phyloP scores from a whole-genome alignment of 2,888 invertebrate genomes.

The Cetonia aurata region DNA sequence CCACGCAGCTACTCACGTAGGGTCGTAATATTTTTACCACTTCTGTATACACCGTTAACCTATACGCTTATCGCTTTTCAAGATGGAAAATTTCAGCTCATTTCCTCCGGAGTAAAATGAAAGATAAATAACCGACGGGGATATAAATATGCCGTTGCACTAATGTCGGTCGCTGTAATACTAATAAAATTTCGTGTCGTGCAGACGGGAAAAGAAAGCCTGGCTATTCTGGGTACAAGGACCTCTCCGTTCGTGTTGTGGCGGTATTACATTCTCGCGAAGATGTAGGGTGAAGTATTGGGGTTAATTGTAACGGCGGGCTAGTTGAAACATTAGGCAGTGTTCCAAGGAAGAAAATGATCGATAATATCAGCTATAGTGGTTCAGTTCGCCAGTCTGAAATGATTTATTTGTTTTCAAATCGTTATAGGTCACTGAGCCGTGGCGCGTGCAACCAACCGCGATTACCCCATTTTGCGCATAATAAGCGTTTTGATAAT shows the following conservation, averaged over 20 bases:
- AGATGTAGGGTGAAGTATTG: not conserved
- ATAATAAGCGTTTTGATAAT: too few relatives aligned
- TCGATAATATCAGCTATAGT: slow-evolving; percentile 3
- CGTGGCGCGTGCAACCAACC: too few relatives aligned
- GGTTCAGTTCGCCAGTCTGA: not conserved
- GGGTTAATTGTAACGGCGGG: slow-evolving; percentile 8
- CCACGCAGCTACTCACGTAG: not conserved
- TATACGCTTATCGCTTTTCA: not conserved
- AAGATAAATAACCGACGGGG: not conserved
- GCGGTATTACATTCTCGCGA: not conserved
- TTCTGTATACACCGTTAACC: slow-evolving; percentile 1
- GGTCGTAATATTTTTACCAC: slow-evolving; percentile 10
- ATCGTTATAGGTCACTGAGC: slow-evolving; percentile 11
- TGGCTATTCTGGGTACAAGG: too few relatives aligned
- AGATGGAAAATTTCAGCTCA: not conserved
- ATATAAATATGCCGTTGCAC: not conserved
- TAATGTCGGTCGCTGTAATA: not conserved
- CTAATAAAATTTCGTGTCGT: not conserved
- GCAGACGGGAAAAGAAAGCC: not conserved
- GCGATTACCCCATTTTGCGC: too few relatives aligned
- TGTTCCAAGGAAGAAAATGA: slow-evolving; percentile 17
- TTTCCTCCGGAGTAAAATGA: not conserved
- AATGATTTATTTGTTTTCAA: slow-evolving; percentile 14
- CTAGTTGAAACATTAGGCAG: slow-evolving; percentile 11
- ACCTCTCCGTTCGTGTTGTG: too few relatives aligned